These are phyloP conservation scores for Cirrhinus molitorella DNA, from an alignment of 2,797 vertebrate genomes.

Conservation along the genomic window DNA sequence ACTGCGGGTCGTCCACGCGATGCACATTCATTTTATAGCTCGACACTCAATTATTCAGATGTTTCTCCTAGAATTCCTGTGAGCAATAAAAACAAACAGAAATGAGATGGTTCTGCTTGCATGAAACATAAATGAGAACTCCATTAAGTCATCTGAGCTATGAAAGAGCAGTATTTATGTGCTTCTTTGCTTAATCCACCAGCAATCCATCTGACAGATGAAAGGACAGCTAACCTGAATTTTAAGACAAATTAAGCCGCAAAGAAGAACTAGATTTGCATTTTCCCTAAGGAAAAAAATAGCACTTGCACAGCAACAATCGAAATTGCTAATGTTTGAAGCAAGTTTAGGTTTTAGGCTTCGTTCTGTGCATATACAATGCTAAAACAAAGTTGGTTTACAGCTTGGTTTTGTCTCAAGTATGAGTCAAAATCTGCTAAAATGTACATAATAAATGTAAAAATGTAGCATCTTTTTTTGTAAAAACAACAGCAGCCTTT, in stretches of 20 bases:
- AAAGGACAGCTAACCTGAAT: constrained; percentile 16
- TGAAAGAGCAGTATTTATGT: constrained; percentile 11
- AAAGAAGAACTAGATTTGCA: constrained; percentile 18
- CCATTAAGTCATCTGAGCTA: constrained; percentile 2
- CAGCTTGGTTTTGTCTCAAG: neutral
- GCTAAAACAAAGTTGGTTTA: neutral
- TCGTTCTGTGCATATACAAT: neutral
- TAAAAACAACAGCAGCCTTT: neutral
- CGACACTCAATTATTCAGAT: neutral
- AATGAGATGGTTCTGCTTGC: neutral
- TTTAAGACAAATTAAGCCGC: constrained; percentile 33
- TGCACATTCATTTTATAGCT: constrained; percentile 12
- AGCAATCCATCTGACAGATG: constrained; percentile 13
- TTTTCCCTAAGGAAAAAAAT: neutral
- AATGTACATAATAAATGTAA: neutral
- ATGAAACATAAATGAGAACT: constrained; percentile 16
- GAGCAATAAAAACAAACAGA: constrained; percentile 26
- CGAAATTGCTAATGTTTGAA: neutral
- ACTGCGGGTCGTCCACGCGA: neutral
- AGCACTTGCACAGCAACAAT: constrained; percentile 5
- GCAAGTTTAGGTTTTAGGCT: neutral
- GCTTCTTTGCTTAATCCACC: constrained; percentile 27
- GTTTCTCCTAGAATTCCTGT: neutral
- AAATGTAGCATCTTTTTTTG: neutral
- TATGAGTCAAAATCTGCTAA: neutral